Conservation (phyloP, 1,140 invertebrate species). For the Brachionus rotundiformis region DNA sequence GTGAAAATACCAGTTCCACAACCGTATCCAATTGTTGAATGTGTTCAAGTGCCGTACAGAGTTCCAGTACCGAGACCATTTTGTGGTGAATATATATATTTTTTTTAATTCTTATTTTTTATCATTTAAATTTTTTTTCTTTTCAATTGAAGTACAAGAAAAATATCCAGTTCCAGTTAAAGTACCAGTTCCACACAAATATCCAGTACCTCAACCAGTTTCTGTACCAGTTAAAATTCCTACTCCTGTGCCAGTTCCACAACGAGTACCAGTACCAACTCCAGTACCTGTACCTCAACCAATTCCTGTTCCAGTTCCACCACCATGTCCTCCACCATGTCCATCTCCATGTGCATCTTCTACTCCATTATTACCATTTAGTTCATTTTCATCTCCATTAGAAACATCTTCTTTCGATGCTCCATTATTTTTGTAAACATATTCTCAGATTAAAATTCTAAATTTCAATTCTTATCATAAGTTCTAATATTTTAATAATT, state of each 20-base stretch:
- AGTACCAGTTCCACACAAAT: background rate
- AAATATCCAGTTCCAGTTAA: background rate
- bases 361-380: background rate
- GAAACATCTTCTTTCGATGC: background rate
- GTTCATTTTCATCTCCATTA: background rate
- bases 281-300: background rate
- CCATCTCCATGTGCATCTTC: background rate
- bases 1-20: too few relatives aligned
- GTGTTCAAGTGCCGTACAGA: background rate
- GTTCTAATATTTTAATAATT: too few relatives aligned
- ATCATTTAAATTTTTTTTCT: background rate
- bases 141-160: background rate
- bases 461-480: too few relatives aligned
- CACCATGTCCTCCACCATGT: background rate
- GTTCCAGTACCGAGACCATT: constrained; percentile 2
- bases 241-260: background rate
- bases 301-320: background rate
- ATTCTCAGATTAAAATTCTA: background rate
- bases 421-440: background rate
- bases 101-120: background rate
- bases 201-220: background rate
- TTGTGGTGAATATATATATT: background rate
- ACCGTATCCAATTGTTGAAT: background rate
- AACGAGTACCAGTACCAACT: background rate
- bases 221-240: background rate